Evolutionary conservation across 2,797 vertebrate genomes (phyloP).

Genomic region (Sebastes flavidus): DNA sequence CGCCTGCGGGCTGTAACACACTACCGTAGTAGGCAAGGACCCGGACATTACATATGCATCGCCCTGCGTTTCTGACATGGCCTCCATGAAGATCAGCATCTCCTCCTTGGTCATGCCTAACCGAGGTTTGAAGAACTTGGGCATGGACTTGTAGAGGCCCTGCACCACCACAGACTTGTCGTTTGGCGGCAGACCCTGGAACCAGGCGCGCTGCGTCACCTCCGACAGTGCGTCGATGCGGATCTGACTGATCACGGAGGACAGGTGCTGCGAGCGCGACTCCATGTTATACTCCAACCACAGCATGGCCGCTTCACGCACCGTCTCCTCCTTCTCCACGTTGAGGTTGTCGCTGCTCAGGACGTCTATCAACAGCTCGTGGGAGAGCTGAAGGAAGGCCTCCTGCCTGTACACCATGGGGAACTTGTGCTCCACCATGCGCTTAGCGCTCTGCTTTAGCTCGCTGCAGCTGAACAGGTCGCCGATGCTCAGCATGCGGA

Average conservation of each 20-base stretch:
- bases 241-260: constrained; percentile 97
- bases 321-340: constrained; percentile 98
- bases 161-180: constrained; percentile 99
- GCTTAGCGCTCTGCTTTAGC: constrained; percentile 95
- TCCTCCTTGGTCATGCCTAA: constrained; percentile 99
- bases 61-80: constrained; percentile 87
- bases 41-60: constrained; percentile 60
- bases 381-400: constrained; percentile 96
- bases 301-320: constrained; percentile 97
- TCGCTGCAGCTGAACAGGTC: constrained; percentile 98
- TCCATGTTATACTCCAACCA: constrained; percentile 99
- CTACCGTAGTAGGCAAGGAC: constrained; percentile 86
- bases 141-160: constrained; percentile 99
- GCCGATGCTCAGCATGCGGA: constrained; percentile 95
- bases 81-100: constrained; percentile 98
- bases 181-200: constrained; percentile 96
- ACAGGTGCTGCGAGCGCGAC: constrained; percentile 94
- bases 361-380: constrained; percentile 94
- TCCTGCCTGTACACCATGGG: constrained; percentile 94
- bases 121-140: constrained; percentile 98
- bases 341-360: constrained; percentile 99
- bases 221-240: constrained; percentile 97
- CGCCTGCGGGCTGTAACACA: constrained; percentile 98
- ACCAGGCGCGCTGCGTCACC: constrained; percentile 98
- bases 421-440: constrained; percentile 99